Conservation (phyloP, 1,140 invertebrate species). For the Orchesella cincta region DNA sequence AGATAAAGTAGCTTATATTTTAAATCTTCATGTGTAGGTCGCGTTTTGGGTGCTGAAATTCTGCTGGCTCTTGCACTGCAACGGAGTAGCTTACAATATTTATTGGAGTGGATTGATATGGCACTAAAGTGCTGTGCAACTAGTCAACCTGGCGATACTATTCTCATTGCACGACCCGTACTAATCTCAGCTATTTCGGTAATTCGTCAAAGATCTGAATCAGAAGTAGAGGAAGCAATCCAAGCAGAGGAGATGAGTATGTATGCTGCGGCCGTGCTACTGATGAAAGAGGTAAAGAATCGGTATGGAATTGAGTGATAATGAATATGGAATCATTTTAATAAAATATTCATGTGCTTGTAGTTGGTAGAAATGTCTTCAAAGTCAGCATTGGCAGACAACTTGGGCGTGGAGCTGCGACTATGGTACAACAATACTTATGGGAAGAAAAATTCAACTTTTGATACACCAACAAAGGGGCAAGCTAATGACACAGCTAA, state of each 20-base stretch:
- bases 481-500: background rate
- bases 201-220: constrained; percentile 34
- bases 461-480: background rate
- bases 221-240: background rate
- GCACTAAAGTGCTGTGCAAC: constrained; percentile 57
- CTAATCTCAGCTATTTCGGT: constrained; percentile 35
- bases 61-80: constrained; percentile 64
- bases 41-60: constrained; percentile 62
- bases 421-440: too few species aligned
- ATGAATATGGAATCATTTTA: too few species aligned
- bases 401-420: too few species aligned
- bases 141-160: constrained; percentile 34
- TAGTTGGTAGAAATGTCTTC: constrained; percentile 1
- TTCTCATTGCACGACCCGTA: constrained; percentile 50
- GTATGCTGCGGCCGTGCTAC: constrained; percentile 61
- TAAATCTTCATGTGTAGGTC: constrained; percentile 52
- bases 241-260: constrained; percentile 53
- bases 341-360: too few species aligned
- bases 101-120: constrained; percentile 69
- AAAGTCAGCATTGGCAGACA: background rate
- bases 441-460: too few species aligned
- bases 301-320: constrained; percentile 54
- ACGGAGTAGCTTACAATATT: constrained; percentile 65
- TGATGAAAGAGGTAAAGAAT: constrained; percentile 65
- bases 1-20: background rate